A percentile compares a stretch with the other conserved stretches of the same genome.
Evolutionary conservation across 2,797 vertebrate species (phyloP).

Genomic region (Hydrocynus forskahlii): DNA sequence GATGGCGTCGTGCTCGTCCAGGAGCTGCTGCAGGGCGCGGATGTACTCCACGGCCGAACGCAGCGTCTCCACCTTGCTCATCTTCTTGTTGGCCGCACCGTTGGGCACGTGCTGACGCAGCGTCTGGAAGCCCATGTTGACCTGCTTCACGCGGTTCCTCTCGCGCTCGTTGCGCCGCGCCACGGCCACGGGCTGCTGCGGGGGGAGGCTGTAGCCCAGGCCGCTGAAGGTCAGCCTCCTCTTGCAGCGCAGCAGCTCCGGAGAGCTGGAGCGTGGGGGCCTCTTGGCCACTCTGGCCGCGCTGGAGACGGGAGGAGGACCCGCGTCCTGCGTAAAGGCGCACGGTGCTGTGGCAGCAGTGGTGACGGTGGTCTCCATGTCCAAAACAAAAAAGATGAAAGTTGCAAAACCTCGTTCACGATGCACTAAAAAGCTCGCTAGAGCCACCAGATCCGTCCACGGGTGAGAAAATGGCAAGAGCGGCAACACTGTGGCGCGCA

Average conservation of each 20-base stretch:
- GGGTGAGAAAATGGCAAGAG: conserved; percentile 27
- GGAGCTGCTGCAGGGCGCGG: conserved; percentile 81
- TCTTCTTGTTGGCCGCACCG: conserved; percentile 82
- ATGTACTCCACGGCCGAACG: conserved; percentile 88
- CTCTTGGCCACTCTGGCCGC: conserved; percentile 45
- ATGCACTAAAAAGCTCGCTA: background rate
- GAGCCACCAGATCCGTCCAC: conserved; percentile 44
- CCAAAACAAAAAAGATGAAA: conserved; percentile 12
- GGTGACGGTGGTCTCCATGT: conserved; percentile 77
- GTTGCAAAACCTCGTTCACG: background rate
- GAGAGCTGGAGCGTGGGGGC: conserved; percentile 64
- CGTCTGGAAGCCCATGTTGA: conserved; percentile 87
- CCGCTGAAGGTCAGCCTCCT: conserved; percentile 65
- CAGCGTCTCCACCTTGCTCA: conserved; percentile 89
- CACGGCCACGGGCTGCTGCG: conserved; percentile 66
- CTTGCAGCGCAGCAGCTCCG: conserved; percentile 81
- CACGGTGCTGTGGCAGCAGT: conserved; percentile 66
- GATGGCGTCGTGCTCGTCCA: conserved; percentile 80
- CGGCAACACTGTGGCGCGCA: conserved; percentile 64
- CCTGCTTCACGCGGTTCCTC: conserved; percentile 84
- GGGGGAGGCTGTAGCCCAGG: conserved; percentile 40
- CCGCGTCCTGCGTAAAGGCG: conserved; percentile 70
- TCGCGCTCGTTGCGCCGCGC: conserved; percentile 85
- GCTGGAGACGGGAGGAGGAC: background rate
- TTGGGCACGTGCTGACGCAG: conserved; percentile 85